Percentiles rank a stretch among this genome's conserved stretches.
phyloP scores from a whole-genome alignment of 2,888 invertebrate genomes.

The Agrotis puta region DNA sequence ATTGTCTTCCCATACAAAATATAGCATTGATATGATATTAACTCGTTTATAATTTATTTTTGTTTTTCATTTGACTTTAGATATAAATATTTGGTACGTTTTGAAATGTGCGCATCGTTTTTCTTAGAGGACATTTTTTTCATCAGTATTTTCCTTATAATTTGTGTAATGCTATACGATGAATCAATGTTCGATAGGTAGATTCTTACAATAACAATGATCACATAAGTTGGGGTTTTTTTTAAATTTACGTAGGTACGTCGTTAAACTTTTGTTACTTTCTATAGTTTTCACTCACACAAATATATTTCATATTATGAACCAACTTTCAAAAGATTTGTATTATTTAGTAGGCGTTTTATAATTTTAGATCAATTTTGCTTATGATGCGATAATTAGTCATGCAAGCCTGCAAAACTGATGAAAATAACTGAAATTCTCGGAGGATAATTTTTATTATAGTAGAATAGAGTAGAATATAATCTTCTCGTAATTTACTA shows the following conservation, averaged over 20 bases:
- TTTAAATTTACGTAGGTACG: not conserved
- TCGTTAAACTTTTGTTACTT: not conserved
- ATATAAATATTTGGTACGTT: constrained; percentile 2
- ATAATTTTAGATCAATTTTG: no score
- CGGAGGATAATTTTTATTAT: not conserved
- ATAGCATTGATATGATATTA: constrained; percentile 1
- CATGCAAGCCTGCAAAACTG: no score
- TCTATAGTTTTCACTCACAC: not conserved
- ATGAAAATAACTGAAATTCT: not conserved
- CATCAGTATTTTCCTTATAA: not conserved
- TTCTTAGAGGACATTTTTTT: not conserved
- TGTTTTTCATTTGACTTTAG: not conserved
- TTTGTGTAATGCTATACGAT: not conserved
- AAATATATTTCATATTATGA: not conserved
- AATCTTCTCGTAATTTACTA: not conserved
- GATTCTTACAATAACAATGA: not conserved
- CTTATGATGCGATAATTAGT: not conserved
- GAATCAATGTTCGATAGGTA: constrained; percentile 3
- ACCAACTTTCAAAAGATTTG: no score
- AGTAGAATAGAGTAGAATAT: no score
- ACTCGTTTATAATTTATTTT: constrained; percentile 21
- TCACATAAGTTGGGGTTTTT: not conserved
- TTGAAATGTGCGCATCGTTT: constrained; percentile 21
- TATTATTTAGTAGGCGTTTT: no score
- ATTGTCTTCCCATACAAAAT: constrained; percentile 2